Evolutionary conservation across 2,797 vertebrate species (phyloP), one percentile per base, ranked within the genome.

Genomic region (Vespertilio murinus): DNA sequence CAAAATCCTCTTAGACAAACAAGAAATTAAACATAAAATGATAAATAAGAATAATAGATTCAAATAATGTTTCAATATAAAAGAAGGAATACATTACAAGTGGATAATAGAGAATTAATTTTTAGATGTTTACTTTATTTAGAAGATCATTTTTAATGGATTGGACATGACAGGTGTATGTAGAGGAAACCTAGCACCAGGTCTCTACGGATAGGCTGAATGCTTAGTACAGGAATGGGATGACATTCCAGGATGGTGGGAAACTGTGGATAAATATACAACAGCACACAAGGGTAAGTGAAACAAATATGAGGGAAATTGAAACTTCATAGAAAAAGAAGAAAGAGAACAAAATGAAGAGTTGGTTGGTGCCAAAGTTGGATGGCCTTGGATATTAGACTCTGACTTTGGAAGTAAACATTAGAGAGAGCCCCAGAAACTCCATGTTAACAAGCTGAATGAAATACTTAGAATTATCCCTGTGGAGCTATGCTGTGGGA

Each of bases 61-160:
- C 70, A 75, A 82, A 81, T 61, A 20, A 23, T 30, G 1, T 65
- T 83, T 89, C 3, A 25, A 23, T 17, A 40, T 74, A 85, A 81
- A 69, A 94, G 2, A 64, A 84, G 6, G 23, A 67, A 38, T 35
- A 8, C 17, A 45, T 47, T 91, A 56, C 14, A 69, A 61, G 14
- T 67, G n/a, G 77, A 47, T 75, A 5, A 65, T 2, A 49, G 49
- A 90, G 45, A 70, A 56, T 28, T 12, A 61, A 42, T 56, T 94
- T 85, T 89, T 25, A 61, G 49, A 86, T 70, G 20, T 87, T 83
- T 14, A 64, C 75, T 96, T 28, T 74, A 81, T 56, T 69, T 69
- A 81, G 11, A 80, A 65, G 56, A 81, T 4, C 2, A 20, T 61
- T 86, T 88, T 71, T 28, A 70, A 40, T 20, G 30, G 14, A n/a